Base-by-base conservation (phyloP, 2,113 vertebrate genomes). In the Scortum barcoo region DNA sequence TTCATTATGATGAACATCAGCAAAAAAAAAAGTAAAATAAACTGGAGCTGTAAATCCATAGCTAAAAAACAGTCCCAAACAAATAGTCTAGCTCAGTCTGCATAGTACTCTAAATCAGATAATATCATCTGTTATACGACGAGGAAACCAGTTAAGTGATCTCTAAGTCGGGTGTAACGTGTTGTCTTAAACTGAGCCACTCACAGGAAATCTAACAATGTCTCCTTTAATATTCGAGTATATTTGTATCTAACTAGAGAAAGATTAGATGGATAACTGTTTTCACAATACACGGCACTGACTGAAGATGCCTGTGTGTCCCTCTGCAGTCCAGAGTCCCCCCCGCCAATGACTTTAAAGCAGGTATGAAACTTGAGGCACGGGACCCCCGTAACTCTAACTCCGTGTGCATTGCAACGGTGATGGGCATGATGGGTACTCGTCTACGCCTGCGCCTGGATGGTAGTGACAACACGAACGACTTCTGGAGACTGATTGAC, bases 401-500 rank as follows among this genome's bases (percentile, higher is more conserved):
- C 91, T 99, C 98, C 0, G 93, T 99, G 84, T 99, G 98, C 90
- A 97, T 99, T 46, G 98, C 98, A 24, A 99, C 97, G 0, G 97
- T 99, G 22, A 96, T 99, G 93, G 97, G 97, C 83, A 96, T 96
- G 93, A 96, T 95, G 69, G 98, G 98, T 17, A 96, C 96, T 69
- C 96, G 98, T 53, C 93, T 99, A 1, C 95, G 96, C 44, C 88
- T 99, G 83, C 94, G 97, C 0, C 94, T 99, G 77, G 98, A 99
- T 57, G 98, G 98, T 42, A 97, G 97, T 20, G 98, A 99, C 94
- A 97, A 97, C 94, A 97, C 95, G 92, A 99, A 99, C 50, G 98
- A 99, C 91, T 99, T 99, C 89, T 99, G 98, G 98, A 95, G 96
- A 17, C 94, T 99, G 71, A 96, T 99, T 13, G 98, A 99, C 93